Conservation (phyloP, 2,888 invertebrate genomes). For the Eulithis testata region DNA sequence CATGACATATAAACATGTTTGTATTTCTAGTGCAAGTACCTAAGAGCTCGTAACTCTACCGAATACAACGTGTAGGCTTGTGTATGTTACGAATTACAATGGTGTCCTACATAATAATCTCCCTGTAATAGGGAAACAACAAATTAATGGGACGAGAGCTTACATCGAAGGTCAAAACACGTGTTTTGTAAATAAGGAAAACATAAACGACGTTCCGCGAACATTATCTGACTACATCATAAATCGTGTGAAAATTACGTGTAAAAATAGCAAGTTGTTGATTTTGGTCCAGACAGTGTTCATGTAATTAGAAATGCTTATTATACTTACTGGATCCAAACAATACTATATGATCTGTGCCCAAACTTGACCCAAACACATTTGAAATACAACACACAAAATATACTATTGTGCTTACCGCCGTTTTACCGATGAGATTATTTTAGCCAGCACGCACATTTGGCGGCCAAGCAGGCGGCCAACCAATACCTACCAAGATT, state of each 20-base stretch:
- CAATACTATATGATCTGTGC: too few species aligned
- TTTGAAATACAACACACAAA: neutral
- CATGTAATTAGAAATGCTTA: too few species aligned
- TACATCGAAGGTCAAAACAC: slow-evolving; percentile 33
- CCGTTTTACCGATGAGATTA: neutral
- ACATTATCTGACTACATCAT: slow-evolving; percentile 7
- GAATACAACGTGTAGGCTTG: neutral
- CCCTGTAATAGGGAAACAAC: slow-evolving; percentile 14
- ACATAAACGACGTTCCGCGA: slow-evolving; percentile 26
- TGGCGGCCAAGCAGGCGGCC: too few species aligned
- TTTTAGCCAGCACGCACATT: too few species aligned
- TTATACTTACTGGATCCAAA: too few species aligned
- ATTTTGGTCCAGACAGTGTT: too few species aligned
- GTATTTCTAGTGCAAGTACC: too few species aligned
- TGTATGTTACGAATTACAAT: neutral
- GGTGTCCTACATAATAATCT: neutral
- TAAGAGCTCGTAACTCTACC: too few species aligned
- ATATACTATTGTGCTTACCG: neutral
- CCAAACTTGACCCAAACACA: too few species aligned
- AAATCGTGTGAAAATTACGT: slow-evolving; percentile 11
- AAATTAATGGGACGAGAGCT: slow-evolving; percentile 2
- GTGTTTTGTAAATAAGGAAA: slow-evolving; percentile 50
- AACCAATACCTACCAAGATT: too few species aligned
- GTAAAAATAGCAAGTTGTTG: neutral
- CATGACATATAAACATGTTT: too few species aligned